Conservation (phyloP, 2,113 vertebrate species). For the Cyanocitta stelleri region DNA sequence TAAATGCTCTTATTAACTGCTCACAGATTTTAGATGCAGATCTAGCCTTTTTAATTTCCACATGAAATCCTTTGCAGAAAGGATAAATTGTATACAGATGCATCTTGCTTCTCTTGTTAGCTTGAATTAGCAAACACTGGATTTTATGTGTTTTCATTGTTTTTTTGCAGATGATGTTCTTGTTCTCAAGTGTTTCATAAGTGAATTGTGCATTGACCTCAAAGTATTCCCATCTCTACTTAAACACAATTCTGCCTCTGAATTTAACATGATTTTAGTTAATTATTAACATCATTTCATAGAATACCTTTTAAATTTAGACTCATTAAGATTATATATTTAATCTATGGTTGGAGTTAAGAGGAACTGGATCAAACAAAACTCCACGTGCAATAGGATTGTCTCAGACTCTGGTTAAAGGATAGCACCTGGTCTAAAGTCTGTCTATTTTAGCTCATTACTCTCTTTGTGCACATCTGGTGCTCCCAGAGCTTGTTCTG, state of each 20-base stretch:
- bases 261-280: background rate
- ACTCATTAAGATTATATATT: background rate
- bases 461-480: background rate
- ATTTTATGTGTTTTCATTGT: background rate
- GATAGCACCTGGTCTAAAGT: background rate
- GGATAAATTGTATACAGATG: background rate
- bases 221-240: background rate
- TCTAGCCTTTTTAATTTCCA: background rate
- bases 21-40: background rate
- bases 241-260: background rate
- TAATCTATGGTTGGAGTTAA: background rate
- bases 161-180: background rate
- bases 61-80: background rate
- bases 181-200: background rate
- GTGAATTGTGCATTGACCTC: background rate
- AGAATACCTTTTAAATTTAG: background rate
- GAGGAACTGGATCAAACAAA: background rate
- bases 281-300: background rate
- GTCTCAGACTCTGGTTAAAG: background rate
- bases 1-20: background rate
- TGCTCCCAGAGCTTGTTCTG: background rate
- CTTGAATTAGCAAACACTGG: background rate
- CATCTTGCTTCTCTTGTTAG: background rate
- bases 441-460: background rate
- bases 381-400: background rate